A percentile compares a stretch with the other conserved stretches of the same genome.
Evolutionary conservation across 2,113 vertebrate species (phyloP).

Genomic region (Alectura lathami): DNA sequence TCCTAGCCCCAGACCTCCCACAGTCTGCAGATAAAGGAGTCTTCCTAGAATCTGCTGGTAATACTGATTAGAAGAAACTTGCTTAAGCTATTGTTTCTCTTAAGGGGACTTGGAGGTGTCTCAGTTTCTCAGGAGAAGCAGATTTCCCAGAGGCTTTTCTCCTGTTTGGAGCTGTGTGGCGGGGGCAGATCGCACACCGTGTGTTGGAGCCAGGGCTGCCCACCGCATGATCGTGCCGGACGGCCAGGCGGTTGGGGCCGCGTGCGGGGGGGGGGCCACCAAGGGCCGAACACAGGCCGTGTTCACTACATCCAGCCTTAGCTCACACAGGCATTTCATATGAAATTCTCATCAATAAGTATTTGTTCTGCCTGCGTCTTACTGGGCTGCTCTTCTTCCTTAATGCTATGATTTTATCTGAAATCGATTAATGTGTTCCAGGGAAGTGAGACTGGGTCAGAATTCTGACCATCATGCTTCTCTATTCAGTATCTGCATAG

Average conservation of each 20-base stretch:
- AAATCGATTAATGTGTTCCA: not conserved
- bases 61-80: not conserved
- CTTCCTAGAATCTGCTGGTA: not conserved
- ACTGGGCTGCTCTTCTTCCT: not conserved
- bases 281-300: no score
- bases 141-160: not conserved
- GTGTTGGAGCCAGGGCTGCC: no score
- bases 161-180: not conserved
- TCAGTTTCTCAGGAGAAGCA: not conserved
- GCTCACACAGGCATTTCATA: not conserved
- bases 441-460: not conserved
- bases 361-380: not conserved
- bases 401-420: not conserved
- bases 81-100: not conserved
- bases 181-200: no score
- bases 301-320: not conserved
- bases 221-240: constrained; percentile 22
- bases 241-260: no score
- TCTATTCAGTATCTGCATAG: not conserved
- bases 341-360: not conserved
- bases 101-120: not conserved
- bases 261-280: no score
- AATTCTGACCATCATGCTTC: not conserved
- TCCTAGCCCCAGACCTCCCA: not conserved
- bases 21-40: not conserved